A percentile compares a stretch with the other conserved stretches of the same genome.
Conservation (phyloP, 2,888 invertebrate species). For the Chouioia cunea region DNA sequence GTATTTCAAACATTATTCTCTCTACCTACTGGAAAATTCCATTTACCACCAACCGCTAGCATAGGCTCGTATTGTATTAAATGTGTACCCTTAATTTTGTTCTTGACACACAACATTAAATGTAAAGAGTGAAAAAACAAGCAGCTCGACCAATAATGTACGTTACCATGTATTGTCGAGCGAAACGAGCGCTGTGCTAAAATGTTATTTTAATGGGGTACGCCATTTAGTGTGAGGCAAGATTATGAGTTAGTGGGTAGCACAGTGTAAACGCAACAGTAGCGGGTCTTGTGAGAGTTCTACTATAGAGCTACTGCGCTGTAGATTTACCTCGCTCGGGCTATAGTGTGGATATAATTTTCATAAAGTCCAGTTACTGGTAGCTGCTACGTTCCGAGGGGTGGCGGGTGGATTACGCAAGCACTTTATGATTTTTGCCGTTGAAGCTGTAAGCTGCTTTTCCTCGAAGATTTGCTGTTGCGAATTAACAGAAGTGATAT, state of each 20-base stretch:
- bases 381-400: neutral
- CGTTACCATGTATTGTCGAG: slow-evolving; percentile 27
- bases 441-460: too few species aligned
- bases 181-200: slow-evolving; percentile 35
- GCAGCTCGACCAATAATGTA: slow-evolving; percentile 13
- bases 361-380: slow-evolving; percentile 34
- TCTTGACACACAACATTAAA: neutral
- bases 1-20: too few species aligned
- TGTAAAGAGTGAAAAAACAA: slow-evolving; percentile 8
- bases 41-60: too few species aligned
- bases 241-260: slow-evolving; percentile 36
- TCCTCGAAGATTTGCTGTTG: too few species aligned
- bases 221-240: slow-evolving; percentile 32
- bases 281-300: slow-evolving; percentile 8
- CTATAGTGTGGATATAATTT: slow-evolving; percentile 36
- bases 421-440: neutral
- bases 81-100: too few species aligned
- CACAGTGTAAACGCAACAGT: neutral
- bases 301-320: slow-evolving; percentile 10
- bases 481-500: too few species aligned
- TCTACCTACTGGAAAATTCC: too few species aligned
- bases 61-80: too few species aligned
- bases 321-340: neutral
- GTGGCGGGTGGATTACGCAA: neutral
- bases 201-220: slow-evolving; percentile 41